A percentile compares a stretch with the other conserved stretches of the same genome.
Evolutionary conservation across 35 echinoderm and acorn worm species (phyloP).

Genomic region (Eucidaris tribuloides): DNA sequence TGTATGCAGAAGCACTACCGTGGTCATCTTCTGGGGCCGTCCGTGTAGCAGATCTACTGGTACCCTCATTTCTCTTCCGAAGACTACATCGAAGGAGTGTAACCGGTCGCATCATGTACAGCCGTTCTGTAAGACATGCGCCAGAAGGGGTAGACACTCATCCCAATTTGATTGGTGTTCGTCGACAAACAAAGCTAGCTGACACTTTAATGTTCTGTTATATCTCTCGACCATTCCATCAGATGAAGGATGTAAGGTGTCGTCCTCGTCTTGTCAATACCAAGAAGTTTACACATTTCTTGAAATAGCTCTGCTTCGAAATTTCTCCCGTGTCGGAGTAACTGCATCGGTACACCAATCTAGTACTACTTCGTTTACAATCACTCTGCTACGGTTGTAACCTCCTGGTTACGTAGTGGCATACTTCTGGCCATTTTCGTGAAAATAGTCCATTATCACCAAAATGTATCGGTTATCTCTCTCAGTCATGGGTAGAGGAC

Average conservation of each 20-base stretch:
- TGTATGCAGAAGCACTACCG: too few species aligned
- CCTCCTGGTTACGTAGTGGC: conserved; percentile 45
- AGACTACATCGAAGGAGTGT: too few species aligned
- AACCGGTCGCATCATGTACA: too few species aligned
- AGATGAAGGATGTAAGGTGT: conserved; percentile 49
- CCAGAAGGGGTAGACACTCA: conserved; percentile 14
- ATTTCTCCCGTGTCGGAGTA: conserved; percentile 56
- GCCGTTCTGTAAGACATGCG: conserved; percentile 17
- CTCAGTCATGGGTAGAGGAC: conserved; percentile 19
- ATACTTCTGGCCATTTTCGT: conserved; percentile 63
- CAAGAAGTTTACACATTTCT: conserved; percentile 44
- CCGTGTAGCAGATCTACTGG: too few species aligned
- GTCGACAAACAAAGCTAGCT: conserved; percentile 52
- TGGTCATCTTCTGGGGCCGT: not conserved
- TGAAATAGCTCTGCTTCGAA: conserved; percentile 51
- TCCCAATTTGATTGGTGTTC: conserved; percentile 49
- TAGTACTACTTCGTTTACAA: conserved; percentile 20
- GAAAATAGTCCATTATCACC: conserved; percentile 46
- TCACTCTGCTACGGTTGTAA: conserved; percentile 20
- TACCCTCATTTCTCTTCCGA: too few species aligned
- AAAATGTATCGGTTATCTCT: conserved; percentile 30
- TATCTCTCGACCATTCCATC: conserved; percentile 70
- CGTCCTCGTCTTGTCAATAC: too few species aligned
- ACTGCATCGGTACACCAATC: conserved; percentile 25
- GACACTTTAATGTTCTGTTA: conserved; percentile 36